These are phyloP conservation scores for Sceloporus tristichus DNA, from an alignment of 2,113 vertebrate genomes.

Conservation along the genomic window DNA sequence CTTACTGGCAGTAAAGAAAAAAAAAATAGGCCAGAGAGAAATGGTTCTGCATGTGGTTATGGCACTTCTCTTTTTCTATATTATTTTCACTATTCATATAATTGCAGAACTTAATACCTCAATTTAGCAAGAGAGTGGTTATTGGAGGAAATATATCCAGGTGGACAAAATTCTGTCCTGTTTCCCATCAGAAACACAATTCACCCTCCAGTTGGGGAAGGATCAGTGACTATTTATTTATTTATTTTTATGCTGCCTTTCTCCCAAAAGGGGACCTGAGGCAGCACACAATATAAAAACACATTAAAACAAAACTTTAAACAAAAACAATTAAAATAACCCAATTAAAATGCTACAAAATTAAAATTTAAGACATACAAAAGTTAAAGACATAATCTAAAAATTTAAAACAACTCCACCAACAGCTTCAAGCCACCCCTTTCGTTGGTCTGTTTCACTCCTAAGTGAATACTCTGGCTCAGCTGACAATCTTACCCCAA, in stretches of 20 bases:
- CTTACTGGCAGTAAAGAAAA: slow-evolving; percentile 14
- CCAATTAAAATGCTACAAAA: no score
- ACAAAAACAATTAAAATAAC: no score
- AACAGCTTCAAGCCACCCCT: no score
- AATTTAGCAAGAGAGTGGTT: slow-evolving; percentile 17
- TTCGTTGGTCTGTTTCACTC: no score
- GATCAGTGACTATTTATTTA: no score
- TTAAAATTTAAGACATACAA: no score
- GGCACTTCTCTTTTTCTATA: slow-evolving; percentile 39
- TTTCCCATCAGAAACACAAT: not conserved
- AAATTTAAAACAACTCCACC: no score
- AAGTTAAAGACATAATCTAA: no score
- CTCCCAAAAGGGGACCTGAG: no score
- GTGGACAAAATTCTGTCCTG: slow-evolving; percentile 28
- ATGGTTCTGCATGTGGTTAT: slow-evolving; percentile 37
- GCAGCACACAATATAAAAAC: no score
- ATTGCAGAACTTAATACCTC: slow-evolving; percentile 20
- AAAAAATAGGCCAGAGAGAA: slow-evolving; percentile 31
- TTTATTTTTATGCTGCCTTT: no score
- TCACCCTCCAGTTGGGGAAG: not conserved
- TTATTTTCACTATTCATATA: slow-evolving; percentile 43
- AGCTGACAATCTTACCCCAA: not conserved
- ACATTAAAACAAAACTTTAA: no score
- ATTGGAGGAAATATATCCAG: slow-evolving; percentile 21
- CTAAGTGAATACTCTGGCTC: not conserved